A percentile compares a stretch with the other conserved stretches of the same genome.
These are phyloP conservation scores for Crossaster papposus DNA, from an alignment of 53 echinoderm and acorn worm species.

Conservation along the genomic window DNA sequence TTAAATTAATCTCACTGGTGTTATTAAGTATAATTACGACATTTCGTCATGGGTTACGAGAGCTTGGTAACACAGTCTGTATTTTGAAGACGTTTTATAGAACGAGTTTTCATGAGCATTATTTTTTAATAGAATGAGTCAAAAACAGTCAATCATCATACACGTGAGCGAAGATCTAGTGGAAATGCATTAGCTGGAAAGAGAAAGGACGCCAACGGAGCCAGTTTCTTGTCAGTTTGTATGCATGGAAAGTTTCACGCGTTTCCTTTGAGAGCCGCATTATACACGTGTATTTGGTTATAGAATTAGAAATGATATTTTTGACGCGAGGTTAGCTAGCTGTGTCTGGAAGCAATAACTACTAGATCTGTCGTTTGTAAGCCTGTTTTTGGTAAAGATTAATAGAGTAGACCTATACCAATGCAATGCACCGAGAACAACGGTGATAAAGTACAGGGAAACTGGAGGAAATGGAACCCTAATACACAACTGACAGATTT, in stretches of 20 bases:
- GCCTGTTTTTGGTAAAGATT: not conserved
- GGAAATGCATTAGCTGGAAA: not conserved
- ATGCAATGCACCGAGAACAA: too few relatives aligned
- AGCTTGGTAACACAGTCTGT: too few relatives aligned
- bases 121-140: not conserved
- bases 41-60: too few relatives aligned
- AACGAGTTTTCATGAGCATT: not conserved
- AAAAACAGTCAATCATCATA: not conserved
- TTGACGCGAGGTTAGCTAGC: not conserved
- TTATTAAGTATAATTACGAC: too few relatives aligned
- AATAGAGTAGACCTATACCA: too few relatives aligned
- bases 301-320: not conserved
- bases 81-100: too few relatives aligned
- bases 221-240: not conserved
- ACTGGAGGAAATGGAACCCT: not conserved
- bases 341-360: not conserved
- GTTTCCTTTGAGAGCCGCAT: not conserved
- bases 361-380: not conserved
- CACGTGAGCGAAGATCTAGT: not conserved
- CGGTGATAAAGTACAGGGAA: not conserved
- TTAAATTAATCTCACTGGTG: too few relatives aligned
- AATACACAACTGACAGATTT: not conserved
- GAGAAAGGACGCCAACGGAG: not conserved
- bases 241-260: not conserved
- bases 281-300: constrained; percentile 7